phyloP scores from a whole-genome alignment of 2,888 invertebrate genomes.

The Scotopteryx bipunctaria region DNA sequence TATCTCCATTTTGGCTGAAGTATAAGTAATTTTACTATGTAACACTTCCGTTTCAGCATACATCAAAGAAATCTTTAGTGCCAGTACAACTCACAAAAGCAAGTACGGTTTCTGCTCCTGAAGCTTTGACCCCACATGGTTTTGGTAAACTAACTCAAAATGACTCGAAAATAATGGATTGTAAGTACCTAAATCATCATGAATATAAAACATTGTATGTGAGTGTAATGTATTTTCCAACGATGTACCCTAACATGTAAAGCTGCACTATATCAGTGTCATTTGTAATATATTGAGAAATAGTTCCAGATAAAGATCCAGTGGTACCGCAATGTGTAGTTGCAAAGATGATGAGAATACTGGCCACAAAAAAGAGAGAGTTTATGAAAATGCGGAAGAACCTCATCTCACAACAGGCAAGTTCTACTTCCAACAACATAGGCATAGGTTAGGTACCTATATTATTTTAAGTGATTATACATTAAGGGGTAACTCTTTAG shows the following conservation, averaged over 20 bases:
- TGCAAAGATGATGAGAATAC: conserved; percentile 53
- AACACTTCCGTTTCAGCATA: conserved; percentile 22
- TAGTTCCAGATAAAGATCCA: conserved; percentile 54
- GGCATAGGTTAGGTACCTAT: no score
- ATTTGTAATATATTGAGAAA: no score
- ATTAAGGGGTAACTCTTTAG: no score
- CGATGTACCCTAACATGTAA: no score
- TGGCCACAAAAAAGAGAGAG: conserved; percentile 68
- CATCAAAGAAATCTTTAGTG: conserved; percentile 34
- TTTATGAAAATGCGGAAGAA: conserved; percentile 62
- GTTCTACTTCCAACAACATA: conserved; percentile 19
- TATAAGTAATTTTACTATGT: conserved; percentile 7
- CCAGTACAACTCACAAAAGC: conserved; percentile 22
- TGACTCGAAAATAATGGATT: conserved; percentile 9
- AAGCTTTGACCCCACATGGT: background rate
- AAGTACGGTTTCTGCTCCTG: conserved; percentile 34
- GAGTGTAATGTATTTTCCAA: no score
- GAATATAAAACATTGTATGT: no score
- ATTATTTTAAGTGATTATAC: no score
- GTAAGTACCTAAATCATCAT: no score
- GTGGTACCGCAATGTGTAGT: conserved; percentile 55
- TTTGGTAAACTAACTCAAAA: background rate
- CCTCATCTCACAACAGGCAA: conserved; percentile 63
- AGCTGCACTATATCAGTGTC: no score
- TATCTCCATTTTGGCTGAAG: no score